Evolutionary conservation across 2,113 vertebrate species (phyloP), one percentile per base, ranked within the genome.

Genomic region (Bagarius yarrelli): DNA sequence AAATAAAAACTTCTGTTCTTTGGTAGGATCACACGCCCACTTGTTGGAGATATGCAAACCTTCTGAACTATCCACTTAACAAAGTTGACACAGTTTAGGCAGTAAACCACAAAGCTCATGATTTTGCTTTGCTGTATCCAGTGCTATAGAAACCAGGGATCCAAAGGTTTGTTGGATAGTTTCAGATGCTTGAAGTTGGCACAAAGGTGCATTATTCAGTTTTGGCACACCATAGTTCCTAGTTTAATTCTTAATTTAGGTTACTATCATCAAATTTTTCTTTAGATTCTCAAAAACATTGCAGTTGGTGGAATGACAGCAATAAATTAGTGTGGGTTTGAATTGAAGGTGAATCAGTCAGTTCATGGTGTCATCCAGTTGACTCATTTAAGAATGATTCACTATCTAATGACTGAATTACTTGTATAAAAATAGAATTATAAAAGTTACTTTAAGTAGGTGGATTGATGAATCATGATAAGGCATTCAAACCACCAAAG

Each of bases 101-200:
- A 56, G 25, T 47, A 16, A 50, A 27, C 61, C 40, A 21, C 19
- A 0, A 60, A 27, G 40, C 21, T 44, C 27, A 40, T 18, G 74
- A 25, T 36, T 15, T 30, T 11, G 57, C 14, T 30, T 30, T 6
- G 15, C 5, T 15, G 9, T 70, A 19, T 70, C 44, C n/a, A 50
- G 44, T n/a, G 44, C 5, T 25, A 14, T 27, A 27, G n/a, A 23
- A 71, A 27, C 5, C 15, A 8, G n/a, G 15, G 44, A 71, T 27
- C 14, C 15, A 71, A 71, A 71, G 5, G 61, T 40, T 50, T 23
- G 40, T 78, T 69, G 78, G 63, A 76, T 85, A 34, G 81, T 81
- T 81, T 78, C 30, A 66, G 52, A 78, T 73, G 47, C 59, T 25
- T 25, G 15, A 0, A 2, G 16, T 6, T 19, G n/a, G 44, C 8